Evolutionary conservation across 1,140 invertebrate genomes (phyloP).

Genomic region (Sarcophaga bullata): DNA sequence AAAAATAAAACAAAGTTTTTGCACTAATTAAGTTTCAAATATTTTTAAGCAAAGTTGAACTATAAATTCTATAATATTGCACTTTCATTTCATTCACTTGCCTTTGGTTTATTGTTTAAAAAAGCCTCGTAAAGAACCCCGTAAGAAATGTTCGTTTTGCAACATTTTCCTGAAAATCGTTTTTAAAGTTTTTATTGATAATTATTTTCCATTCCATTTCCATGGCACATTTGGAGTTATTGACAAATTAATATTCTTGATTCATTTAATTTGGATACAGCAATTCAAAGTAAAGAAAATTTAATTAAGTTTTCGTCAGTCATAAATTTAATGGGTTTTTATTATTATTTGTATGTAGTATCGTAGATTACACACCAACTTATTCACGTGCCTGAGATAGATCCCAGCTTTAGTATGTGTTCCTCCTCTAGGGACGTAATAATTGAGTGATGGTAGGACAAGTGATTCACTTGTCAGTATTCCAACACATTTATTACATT

Average conservation of each 20-base stretch:
- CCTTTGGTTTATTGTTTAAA: neutral
- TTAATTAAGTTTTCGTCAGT: conserved; percentile 14
- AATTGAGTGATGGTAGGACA: neutral
- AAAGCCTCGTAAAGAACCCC: too few relatives aligned
- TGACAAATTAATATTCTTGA: conserved; percentile 10
- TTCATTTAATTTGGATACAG: neutral
- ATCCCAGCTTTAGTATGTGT: neutral
- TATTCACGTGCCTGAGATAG: neutral
- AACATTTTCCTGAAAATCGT: too few relatives aligned
- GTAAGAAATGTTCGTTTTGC: too few relatives aligned
- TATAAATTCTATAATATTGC: neutral
- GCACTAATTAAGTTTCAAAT: conserved; percentile 39
- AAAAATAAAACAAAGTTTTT: conserved; percentile 14
- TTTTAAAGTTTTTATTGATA: too few relatives aligned
- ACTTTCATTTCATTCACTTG: neutral
- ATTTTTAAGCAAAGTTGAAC: conserved; percentile 2
- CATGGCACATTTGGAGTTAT: too few relatives aligned
- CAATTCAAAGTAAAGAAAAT: neutral
- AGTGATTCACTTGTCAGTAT: conserved; percentile 1
- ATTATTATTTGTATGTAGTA: neutral
- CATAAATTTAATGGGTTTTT: conserved; percentile 23
- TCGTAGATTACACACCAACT: too few relatives aligned
- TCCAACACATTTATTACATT: conserved; percentile 20
- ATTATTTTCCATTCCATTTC: too few relatives aligned
- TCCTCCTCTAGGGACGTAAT: neutral